Base-by-base conservation (phyloP, 2,797 vertebrate genomes). In the Distichodus sexfasciatus region DNA sequence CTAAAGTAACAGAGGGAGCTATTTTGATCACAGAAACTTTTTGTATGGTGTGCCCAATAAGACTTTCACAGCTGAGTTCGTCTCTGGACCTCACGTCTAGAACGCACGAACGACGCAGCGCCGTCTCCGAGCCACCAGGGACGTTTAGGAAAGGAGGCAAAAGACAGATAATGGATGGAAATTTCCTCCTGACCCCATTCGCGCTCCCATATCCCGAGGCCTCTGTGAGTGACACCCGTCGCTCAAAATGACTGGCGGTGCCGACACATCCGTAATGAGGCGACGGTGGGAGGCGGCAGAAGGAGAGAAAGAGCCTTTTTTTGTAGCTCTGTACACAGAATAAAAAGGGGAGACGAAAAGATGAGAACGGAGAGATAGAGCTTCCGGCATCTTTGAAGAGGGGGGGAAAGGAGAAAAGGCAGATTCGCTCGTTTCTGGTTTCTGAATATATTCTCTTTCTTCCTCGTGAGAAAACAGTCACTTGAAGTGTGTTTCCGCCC, bases 201-300 rank as follows among this genome's bases (percentile, higher is more conserved):
- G 31, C 54, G 53, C 63, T 51, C 41, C 35, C 46, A 38, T n/a
- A 66, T 57, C 31, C 55, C 24, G 19, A 66, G 57, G 26, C n/a
- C 41, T 81, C 71, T 76, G 36, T 82, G 83, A 87, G 78, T 77
- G 88, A 87, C 86, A 88, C 72, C 83, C 86, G 86, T 84, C 91
- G 89, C 64, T 90, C 84, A 89, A 9, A 38, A 50, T 35, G 76
- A 81, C 74, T 63, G 74, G 72, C 75, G n/a, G 73, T 44, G 28
- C 72, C 66, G 80, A 82, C 83, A 75, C 78, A 69, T 81, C 70
- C 82, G 76, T 75, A 76, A 63, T 40, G 36, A 59, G 40, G 50
- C 12, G 33, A 77, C 43, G 47, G 61, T 23, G 12, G 35, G 17
- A 63, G 44, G 62, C 46, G 63, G 59, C 29, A 66, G 47, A 55